Conservation (phyloP, 1,140 invertebrate species). For the Hesperophylax magnus region DNA sequence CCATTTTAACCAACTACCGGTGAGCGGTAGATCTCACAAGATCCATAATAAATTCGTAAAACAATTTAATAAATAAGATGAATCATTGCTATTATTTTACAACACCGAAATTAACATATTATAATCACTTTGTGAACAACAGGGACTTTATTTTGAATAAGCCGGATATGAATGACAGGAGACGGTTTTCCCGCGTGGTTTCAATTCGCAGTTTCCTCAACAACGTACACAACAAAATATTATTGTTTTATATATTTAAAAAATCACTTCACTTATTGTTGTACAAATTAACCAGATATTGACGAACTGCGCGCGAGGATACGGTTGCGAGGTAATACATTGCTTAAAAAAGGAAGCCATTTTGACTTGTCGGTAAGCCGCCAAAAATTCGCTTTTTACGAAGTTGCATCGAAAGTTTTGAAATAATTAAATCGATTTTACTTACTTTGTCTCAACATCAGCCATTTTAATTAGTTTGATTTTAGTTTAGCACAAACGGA, state of each 20-base stretch:
- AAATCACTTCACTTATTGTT: neutral
- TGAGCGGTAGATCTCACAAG: constrained; percentile 64
- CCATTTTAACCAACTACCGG: constrained; percentile 38
- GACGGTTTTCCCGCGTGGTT: constrained; percentile 66
- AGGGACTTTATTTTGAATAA: constrained; percentile 25
- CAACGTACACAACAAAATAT: constrained; percentile 29
- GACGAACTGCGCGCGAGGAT: neutral
- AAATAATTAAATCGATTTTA: constrained; percentile 44
- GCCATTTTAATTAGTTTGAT: constrained; percentile 64
- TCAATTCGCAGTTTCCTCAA: constrained; percentile 14
- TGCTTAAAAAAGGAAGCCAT: constrained; percentile 66
- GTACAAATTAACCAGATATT: neutral
- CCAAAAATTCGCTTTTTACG: constrained; percentile 60
- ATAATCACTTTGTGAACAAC: constrained; percentile 5
- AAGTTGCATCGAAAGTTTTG: constrained; percentile 28
- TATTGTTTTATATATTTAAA: neutral
- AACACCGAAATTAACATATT: neutral
- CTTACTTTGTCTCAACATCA: constrained; percentile 71
- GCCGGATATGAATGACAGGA: constrained; percentile 51
- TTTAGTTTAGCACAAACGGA: constrained; percentile 49
- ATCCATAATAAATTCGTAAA: constrained; percentile 38
- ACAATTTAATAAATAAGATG: neutral
- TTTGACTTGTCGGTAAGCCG: constrained; percentile 68
- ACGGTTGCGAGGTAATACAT: neutral
- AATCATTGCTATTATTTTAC: no score